Base-by-base conservation (phyloP, 2,797 vertebrate genomes). In the Centropyge bicolor region DNA sequence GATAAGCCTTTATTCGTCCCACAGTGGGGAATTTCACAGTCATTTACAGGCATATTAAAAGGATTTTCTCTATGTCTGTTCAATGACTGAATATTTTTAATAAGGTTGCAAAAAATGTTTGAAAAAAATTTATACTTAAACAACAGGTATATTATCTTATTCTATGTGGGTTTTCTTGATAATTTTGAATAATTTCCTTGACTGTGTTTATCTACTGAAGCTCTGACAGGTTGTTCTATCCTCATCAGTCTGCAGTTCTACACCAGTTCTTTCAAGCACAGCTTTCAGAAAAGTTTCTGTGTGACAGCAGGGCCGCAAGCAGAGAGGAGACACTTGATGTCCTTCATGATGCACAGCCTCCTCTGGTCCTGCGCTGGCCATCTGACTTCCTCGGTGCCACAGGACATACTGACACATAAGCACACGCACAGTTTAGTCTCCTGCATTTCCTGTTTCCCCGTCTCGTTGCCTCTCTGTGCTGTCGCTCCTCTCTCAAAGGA, bases 201-300 rank as follows among this genome's bases (percentile, higher is more conserved):
- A 20, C 46, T 20, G 66, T 57, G 48, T 71, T 12, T 22, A 16
- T 60, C 36, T 71, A 17, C 46, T 68, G 46, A 38, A 11, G 27
- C 59, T 63, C 64, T 56, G 24, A 57, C 62, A 62, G 60, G 14
- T 70, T 72, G 64, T 72, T 65, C 79, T 83, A 60, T 81, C 60
- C 38, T 77, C 73, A 69, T 78, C 69, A 68, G 67, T 78, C 48
- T 66, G 43, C 73, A 74, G 52, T 41, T 80, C n/a, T 35, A 38
- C n/a, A 45, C 45, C 22, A 78, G 61, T 70, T 57, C 71, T 27
- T 67, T 77, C 76, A 78, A 76, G 89, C 82, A 82, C 85, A 89
- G 88, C 65, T 52, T 85, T 82, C 48, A 86, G 86, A 72, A 80
- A 84, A 89, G 88, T 88, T 92, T 91, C 74, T 85, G 60, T 78